phyloP scores from a whole-genome alignment of 2,888 invertebrate genomes.

The Lingula anatina region DNA sequence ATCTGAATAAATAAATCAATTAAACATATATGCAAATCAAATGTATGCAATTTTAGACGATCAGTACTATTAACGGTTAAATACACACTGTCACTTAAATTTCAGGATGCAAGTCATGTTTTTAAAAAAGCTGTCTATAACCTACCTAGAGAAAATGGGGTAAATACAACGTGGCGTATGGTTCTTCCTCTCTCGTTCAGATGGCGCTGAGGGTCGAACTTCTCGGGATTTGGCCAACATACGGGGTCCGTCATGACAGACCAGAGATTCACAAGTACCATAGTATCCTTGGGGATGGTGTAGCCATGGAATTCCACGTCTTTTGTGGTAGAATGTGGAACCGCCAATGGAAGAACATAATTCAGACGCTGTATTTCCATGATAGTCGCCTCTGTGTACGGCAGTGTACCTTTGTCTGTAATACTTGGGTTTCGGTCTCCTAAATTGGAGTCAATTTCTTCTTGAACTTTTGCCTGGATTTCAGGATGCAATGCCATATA shows the following conservation, averaged over 20 bases:
- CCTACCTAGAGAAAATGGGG: no score
- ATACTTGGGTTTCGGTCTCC: slow-evolving; percentile 23
- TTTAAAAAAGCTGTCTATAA: not conserved
- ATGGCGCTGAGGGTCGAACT: not conserved
- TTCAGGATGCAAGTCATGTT: not conserved
- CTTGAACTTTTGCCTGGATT: slow-evolving; percentile 28
- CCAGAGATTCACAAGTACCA: slow-evolving; percentile 37
- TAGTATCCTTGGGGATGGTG: slow-evolving; percentile 19
- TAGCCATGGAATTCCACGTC: slow-evolving; percentile 14
- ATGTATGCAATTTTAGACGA: no score
- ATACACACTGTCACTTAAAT: no score
- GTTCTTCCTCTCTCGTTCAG: not conserved
- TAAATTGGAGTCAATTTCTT: slow-evolving; percentile 25
- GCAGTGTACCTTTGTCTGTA: slow-evolving; percentile 21
- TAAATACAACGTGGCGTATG: no score
- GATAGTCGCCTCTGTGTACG: slow-evolving; percentile 31
- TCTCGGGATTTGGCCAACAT: not conserved
- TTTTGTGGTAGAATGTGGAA: slow-evolving; percentile 37
- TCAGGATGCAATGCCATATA: slow-evolving; percentile 31
- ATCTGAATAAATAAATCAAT: no score
- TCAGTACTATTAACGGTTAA: no score
- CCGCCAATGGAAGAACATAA: slow-evolving; percentile 34
- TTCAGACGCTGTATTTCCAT: slow-evolving; percentile 31
- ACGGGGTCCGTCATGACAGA: slow-evolving; percentile 16
- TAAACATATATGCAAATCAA: no score